Evolutionary conservation across 2,113 vertebrate genomes (phyloP).

Genomic region (Corythaeola cristata): DNA sequence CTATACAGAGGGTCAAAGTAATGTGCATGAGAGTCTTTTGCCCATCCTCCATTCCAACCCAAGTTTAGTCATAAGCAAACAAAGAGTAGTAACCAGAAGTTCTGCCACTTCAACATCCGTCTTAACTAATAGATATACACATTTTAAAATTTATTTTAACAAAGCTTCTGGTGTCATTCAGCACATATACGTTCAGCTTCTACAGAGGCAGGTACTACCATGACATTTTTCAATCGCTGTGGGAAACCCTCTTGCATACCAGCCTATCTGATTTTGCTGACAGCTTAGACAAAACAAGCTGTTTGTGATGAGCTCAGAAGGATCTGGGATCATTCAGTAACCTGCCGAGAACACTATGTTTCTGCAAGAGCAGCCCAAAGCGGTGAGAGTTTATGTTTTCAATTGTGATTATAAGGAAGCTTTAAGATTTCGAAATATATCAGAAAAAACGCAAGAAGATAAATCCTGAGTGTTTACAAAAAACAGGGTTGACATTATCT

Average conservation of each 20-base stretch:
- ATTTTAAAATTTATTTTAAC: background rate
- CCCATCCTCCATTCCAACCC: background rate
- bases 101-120: background rate
- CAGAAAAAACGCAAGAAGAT: background rate
- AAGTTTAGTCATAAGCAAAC: background rate
- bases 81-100: background rate
- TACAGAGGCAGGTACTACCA: background rate
- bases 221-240: background rate
- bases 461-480: background rate
- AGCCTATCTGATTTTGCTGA: background rate
- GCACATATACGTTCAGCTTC: background rate
- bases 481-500: background rate
- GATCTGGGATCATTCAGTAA: background rate
- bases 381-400: background rate
- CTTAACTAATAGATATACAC: background rate
- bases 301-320: background rate
- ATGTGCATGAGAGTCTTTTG: background rate
- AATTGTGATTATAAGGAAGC: background rate
- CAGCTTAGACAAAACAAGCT: background rate
- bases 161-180: background rate
- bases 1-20: background rate
- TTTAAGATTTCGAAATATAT: background rate
- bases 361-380: background rate
- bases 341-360: background rate
- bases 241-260: background rate